A percentile compares a stretch with the other conserved stretches of the same genome.
These are phyloP conservation scores for Mobula hypostoma DNA, from an alignment of 2,113 vertebrate species.

Conservation along the genomic window DNA sequence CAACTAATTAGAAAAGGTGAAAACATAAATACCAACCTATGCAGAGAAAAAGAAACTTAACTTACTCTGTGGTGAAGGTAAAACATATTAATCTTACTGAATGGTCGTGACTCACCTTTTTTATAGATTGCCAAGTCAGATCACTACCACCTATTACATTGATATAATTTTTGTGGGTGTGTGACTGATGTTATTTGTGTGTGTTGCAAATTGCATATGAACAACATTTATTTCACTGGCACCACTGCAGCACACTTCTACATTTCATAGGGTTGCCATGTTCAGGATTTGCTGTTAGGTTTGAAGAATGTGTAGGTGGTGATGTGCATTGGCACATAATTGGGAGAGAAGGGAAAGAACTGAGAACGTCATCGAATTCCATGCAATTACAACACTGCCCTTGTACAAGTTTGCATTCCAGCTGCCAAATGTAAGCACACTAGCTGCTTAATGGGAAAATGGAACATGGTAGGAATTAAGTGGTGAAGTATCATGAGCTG, in stretches of 20 bases:
- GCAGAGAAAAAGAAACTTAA: background rate
- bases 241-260: background rate
- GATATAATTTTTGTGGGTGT: background rate
- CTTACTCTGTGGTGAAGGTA: background rate
- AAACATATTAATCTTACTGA: background rate
- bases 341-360: conserved; percentile 3
- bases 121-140: background rate
- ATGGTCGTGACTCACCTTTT: background rate
- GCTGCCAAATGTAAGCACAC: background rate
- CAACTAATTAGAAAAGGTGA: background rate
- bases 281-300: background rate
- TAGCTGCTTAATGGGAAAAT: background rate
- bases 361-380: background rate
- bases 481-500: background rate
- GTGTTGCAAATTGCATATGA: background rate
- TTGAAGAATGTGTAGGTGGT: conserved; percentile 24
- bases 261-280: background rate
- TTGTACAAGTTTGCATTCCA: background rate
- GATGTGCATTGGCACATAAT: conserved; percentile 11
- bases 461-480: conserved; percentile 13
- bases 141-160: background rate
- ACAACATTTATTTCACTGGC: background rate
- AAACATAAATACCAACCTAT: background rate
- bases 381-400: background rate
- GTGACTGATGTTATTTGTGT: background rate